phyloP scores from a whole-genome alignment of 2,113 vertebrate genomes.

The Bos indicus region DNA sequence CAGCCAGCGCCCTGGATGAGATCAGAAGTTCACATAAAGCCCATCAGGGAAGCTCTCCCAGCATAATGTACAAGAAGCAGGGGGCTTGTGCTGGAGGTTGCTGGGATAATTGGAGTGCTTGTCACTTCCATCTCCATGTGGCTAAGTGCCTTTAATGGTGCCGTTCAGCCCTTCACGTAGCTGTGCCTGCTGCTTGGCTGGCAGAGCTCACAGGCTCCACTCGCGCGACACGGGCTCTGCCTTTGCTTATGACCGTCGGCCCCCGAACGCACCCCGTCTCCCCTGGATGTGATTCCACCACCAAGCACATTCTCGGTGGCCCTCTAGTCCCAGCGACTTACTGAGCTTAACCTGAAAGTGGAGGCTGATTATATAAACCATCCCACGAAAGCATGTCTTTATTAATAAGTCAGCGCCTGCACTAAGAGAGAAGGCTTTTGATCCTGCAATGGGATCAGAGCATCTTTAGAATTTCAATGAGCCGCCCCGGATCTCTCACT shows the following conservation, averaged over 20 bases:
- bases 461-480: slow-evolving; percentile 53
- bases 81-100: not conserved
- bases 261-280: slow-evolving; percentile 14
- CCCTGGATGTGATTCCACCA: slow-evolving; percentile 43
- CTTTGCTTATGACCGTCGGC: slow-evolving; percentile 15
- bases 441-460: slow-evolving; percentile 39
- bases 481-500: not conserved
- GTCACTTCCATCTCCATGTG: slow-evolving; percentile 40
- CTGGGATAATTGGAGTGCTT: not conserved
- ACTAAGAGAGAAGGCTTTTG: slow-evolving; percentile 55
- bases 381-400: slow-evolving; percentile 55
- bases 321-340: slow-evolving; percentile 55
- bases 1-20: not conserved
- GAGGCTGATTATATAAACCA: slow-evolving; percentile 69
- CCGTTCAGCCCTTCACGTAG: not conserved
- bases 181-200: not conserved
- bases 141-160: slow-evolving; percentile 27
- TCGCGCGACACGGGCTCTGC: not conserved
- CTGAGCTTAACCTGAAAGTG: slow-evolving; percentile 69
- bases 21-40: not conserved
- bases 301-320: slow-evolving; percentile 55
- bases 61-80: not conserved
- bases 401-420: slow-evolving; percentile 59
- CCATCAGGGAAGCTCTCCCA: not conserved
- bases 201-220: slow-evolving; percentile 13